Base-by-base conservation (phyloP, 2,113 vertebrate species). In the Carettochelys insculpta region DNA sequence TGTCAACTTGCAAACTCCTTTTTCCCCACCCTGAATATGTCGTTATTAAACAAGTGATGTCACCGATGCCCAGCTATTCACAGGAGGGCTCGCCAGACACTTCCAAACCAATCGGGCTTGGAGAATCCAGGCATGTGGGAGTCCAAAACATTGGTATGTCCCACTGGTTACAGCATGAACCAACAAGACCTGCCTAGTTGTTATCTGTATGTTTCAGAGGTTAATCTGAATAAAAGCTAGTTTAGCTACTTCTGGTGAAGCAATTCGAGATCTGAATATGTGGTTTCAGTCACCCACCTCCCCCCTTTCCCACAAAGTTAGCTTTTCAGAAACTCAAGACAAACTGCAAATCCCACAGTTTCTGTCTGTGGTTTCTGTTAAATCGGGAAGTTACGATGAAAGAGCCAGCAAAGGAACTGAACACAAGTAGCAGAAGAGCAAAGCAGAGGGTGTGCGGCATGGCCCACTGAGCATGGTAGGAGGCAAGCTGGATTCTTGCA, bases 311-410 rank as follows among this genome's bases (percentile, higher is more conserved):
- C 61, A 68, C 80, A 65, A 38, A 61, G n/a, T 2, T 45, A 27
- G 5, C 41, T 31, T 34, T 20, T 29, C 61, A 77, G 90, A 92
- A 87, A 77, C 79, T 80, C 61, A 13, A 76, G 56, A 3, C 0
- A 0, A 0, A 0, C 31, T 1, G 0, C 1, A 0, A 34, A 11
- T 0, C 4, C 50, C 4, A 48, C 24, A n/a, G 95, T 91, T 95
- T 93, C 89, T 5, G 61, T 52, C 83, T 71, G 87, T 8, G 83
- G 92, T 93, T 97, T 96, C 0, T 0, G 48, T 31, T 48, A 89
- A 85, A 94, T 11, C 87, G 41, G 76, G 89, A 92, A 94, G 92
- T 0, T 1, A 0, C 1, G 41, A 48, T 19, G 61, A 27, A 0
- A 5, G 20, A 56, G 4, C 8, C 53, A 65, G 45, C 0, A 54